Conservation (phyloP, 1,140 invertebrate species). For the Drosophila pseudoananassae region DNA sequence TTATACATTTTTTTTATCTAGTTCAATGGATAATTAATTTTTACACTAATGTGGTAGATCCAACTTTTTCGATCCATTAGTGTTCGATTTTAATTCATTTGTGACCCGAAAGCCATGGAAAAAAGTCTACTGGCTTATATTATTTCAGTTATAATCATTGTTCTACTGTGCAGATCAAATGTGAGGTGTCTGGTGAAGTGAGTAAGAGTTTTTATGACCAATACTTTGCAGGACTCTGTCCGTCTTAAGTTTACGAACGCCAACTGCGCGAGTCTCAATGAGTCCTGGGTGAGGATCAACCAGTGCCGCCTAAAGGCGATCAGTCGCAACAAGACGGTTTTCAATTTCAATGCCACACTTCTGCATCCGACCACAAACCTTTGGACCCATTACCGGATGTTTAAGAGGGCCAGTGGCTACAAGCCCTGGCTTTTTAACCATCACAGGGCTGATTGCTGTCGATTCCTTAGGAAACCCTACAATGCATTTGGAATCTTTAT, state of each 20-base stretch:
- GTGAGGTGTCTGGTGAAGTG: no score
- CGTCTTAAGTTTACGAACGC: constrained; percentile 17
- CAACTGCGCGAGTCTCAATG: constrained; percentile 2
- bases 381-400: background rate
- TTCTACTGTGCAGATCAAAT: no score
- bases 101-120: no score
- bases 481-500: background rate
- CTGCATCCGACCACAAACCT: background rate
- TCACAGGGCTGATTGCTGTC: constrained; percentile 1
- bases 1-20: no score
- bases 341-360: constrained; percentile 9
- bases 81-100: no score
- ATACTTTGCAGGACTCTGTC: constrained; percentile 6
- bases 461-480: constrained; percentile 6
- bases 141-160: no score
- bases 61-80: no score
- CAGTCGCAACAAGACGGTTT: constrained; percentile 3
- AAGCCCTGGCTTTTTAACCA: constrained; percentile 12
- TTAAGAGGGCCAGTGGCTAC: constrained; percentile 13
- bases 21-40: no score
- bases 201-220: no score
- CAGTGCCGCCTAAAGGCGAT: constrained; percentile 25
- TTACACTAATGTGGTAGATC: no score
- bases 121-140: no score
- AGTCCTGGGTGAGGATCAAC: constrained; percentile 22